A percentile compares a stretch with the other conserved stretches of the same genome.
phyloP scores from a whole-genome alignment of 2,113 vertebrate genomes.

The Rhadina sibilatrix region DNA sequence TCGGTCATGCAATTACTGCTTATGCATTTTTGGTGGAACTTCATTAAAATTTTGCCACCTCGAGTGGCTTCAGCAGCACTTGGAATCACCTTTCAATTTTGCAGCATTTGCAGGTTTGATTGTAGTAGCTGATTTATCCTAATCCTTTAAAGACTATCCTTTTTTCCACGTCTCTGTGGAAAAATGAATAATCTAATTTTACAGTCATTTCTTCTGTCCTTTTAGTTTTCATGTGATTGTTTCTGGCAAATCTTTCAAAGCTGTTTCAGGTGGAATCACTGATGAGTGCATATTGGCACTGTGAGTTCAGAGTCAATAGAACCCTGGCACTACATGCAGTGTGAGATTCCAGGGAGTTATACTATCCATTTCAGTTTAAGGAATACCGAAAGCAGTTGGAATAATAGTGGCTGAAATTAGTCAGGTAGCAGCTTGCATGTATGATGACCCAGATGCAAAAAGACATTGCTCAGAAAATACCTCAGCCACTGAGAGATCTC shows the following conservation, averaged over 20 bases:
- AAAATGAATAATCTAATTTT: constrained; percentile 16
- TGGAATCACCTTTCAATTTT: neutral
- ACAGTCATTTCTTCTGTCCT: neutral
- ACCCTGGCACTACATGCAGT: neutral
- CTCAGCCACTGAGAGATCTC: neutral
- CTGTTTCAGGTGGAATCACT: neutral
- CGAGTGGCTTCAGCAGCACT: neutral
- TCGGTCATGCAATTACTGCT: neutral
- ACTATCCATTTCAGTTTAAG: neutral
- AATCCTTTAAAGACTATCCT: neutral
- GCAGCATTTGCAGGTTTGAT: constrained; percentile 14
- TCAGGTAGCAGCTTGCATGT: neutral
- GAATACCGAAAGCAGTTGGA: neutral
- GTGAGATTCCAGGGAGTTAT: neutral
- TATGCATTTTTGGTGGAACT: neutral
- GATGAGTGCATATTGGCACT: neutral
- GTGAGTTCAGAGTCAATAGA: neutral
- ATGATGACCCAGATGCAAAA: neutral
- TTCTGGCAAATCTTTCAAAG: neutral
- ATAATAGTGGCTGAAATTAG: neutral
- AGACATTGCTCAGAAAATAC: neutral
- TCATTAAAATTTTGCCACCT: constrained; percentile 31
- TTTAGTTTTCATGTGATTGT: neutral
- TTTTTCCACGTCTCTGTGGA: neutral
- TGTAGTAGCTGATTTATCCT: neutral